Evolutionary conservation across 2,888 invertebrate genomes (phyloP), one percentile per base, ranked within the genome.

Genomic region (Drosophila greeni): DNA sequence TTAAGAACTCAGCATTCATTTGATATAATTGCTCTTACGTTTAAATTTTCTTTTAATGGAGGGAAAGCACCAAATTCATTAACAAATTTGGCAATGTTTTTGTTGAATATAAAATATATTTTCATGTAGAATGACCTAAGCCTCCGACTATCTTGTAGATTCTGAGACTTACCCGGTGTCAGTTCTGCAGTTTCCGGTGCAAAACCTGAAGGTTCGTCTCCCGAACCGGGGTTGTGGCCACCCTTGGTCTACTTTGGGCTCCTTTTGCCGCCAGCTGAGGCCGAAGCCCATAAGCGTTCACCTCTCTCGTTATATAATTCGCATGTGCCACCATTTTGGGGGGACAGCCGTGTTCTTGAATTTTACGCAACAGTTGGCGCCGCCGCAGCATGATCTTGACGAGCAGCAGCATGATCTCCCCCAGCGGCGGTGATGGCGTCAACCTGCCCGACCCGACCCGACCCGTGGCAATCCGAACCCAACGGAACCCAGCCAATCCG

Each of bases 311-410:
- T 62, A 62, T 62, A 51, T 64, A 61, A 61, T 49, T 61, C 59
- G 59, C 59, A 58, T 59, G 59, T 51, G 65, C 36, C 62, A 45
- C 60, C 60, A 60, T 60, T 60, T 47, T 37, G 37, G 37, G 60
- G 20, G 24, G 37, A 9, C 52, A 42, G 48, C 42, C 48, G 70
- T 70, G 78, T 81, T 78, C 84, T 78, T 78, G 78, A 78, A 78
- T 77, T 84, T 78, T 84, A 78, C 84, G 84, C 78, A 79, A 83
- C 78, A 84, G 84, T 79, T 79, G 82, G 79, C 82, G 82, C 84
- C 75, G 82, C 65, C 66, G 70, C 82, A 67, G 77, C 37, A 47
- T 48, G 80, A 72, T 77, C 81, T 76, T 82, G 75, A 67, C 64
- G 68, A 56, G 34, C 29, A 29, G 34, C 29, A 29, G 29, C 11